Conservation (phyloP, 2,797 vertebrate species). For the Merluccius polli region DNA sequence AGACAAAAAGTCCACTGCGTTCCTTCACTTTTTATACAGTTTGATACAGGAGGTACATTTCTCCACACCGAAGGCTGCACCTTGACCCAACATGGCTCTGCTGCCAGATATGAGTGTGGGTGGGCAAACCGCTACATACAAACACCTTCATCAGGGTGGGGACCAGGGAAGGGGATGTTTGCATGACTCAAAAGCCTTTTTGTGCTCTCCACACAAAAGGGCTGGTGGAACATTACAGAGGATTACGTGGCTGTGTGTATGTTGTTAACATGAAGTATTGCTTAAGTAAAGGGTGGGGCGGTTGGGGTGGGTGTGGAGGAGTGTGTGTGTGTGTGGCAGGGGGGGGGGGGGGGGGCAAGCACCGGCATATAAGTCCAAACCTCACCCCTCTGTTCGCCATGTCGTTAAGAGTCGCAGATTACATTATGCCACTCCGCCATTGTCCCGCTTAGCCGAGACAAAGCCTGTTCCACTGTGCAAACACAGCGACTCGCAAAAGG, state of each 20-base stretch:
- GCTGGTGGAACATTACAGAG: constrained; percentile 47
- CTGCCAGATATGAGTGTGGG: constrained; percentile 36
- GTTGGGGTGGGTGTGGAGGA: constrained; percentile 4
- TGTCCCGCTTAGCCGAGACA: constrained; percentile 65
- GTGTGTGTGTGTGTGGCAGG: neutral
- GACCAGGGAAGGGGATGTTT: constrained; percentile 50
- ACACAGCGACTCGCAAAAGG: constrained; percentile 61
- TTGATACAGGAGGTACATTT: too few relatives aligned
- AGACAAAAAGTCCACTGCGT: neutral
- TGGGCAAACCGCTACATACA: constrained; percentile 34
- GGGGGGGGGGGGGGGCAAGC: constrained; percentile 53
- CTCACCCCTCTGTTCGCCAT: constrained; percentile 51
- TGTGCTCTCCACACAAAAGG: constrained; percentile 50
- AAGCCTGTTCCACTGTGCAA: constrained; percentile 64
- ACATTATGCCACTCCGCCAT: constrained; percentile 60
- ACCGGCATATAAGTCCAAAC: constrained; percentile 57
- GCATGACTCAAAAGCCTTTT: constrained; percentile 54
- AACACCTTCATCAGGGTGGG: constrained; percentile 31
- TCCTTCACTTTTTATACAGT: neutral
- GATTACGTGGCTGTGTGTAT: constrained; percentile 57
- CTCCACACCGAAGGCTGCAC: neutral
- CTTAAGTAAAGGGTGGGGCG: constrained; percentile 34
- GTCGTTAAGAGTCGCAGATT: constrained; percentile 56
- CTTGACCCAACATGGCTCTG: neutral
- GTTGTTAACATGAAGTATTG: constrained; percentile 59